Conservation (phyloP, 2,113 vertebrate species). For the Emydocephalus ijimae region DNA sequence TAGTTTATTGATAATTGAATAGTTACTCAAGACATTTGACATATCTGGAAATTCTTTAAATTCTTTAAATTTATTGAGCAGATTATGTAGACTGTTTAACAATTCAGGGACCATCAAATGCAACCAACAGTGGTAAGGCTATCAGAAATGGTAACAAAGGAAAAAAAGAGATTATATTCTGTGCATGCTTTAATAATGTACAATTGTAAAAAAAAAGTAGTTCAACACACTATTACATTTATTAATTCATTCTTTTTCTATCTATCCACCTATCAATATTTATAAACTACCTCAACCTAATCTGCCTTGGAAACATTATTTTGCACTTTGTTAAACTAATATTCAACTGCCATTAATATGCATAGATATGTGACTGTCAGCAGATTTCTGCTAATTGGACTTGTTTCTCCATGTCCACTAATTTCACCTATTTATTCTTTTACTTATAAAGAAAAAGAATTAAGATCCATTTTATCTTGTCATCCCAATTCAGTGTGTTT, state of each 20-base stretch:
- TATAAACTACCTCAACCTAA: background rate
- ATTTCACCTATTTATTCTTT: constrained; percentile 23
- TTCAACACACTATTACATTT: constrained; percentile 36
- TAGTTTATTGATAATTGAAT: constrained; percentile 78
- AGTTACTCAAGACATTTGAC: constrained; percentile 75
- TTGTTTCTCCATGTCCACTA: background rate
- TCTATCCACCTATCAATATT: background rate
- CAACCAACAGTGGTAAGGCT: constrained; percentile 79
- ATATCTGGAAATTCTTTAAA: constrained; percentile 66
- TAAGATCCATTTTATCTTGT: constrained; percentile 17
- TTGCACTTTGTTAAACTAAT: constrained; percentile 36
- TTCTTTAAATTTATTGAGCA: constrained; percentile 74
- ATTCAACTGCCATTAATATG: background rate
- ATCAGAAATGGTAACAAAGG: constrained; percentile 52
- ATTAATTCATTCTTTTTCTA: background rate
- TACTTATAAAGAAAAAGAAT: background rate
- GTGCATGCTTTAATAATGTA: constrained; percentile 36
- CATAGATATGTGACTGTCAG: constrained; percentile 15
- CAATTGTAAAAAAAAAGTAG: constrained; percentile 36
- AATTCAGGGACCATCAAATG: constrained; percentile 74
- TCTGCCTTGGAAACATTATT: constrained; percentile 11
- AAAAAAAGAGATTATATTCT: constrained; percentile 46
- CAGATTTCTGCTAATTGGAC: constrained; percentile 9
- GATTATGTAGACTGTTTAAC: constrained; percentile 69
- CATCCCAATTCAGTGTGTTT: background rate